A percentile compares a stretch with the other conserved stretches of the same genome.
These are phyloP conservation scores for Synergus itoensis DNA, from an alignment of 2,888 invertebrate genomes.

Conservation along the genomic window DNA sequence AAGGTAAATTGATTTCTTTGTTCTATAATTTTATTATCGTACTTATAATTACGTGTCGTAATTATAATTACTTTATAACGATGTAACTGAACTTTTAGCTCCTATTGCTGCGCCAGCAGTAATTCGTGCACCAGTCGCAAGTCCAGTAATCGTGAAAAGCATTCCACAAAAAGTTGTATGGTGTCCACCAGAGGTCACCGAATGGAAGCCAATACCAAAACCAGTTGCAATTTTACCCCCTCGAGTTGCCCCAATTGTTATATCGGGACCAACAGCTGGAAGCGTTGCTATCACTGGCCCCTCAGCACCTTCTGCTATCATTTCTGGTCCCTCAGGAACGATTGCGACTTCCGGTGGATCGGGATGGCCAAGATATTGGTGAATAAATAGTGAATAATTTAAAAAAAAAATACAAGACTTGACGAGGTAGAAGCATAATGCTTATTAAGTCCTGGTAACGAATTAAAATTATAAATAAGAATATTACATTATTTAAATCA, in stretches of 20 bases:
- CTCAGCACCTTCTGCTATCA: slow-evolving; percentile 52
- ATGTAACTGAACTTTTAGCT: background rate
- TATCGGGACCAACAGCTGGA: slow-evolving; percentile 58
- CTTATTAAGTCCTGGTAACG: background rate
- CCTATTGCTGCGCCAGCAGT: slow-evolving; percentile 19
- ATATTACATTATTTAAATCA: background rate
- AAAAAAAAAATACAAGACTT: background rate
- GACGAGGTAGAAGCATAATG: background rate
- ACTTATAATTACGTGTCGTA: too few species aligned
- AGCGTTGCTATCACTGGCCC: slow-evolving; percentile 57
- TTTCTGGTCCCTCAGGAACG: slow-evolving; percentile 61
- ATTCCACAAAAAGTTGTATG: slow-evolving; percentile 47
- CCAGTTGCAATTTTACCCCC: slow-evolving; percentile 41
- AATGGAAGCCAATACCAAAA: slow-evolving; percentile 48
- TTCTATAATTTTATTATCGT: background rate
- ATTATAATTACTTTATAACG: background rate
- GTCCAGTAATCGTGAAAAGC: slow-evolving; percentile 54
- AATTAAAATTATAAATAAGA: background rate
- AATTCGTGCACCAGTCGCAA: slow-evolving; percentile 50
- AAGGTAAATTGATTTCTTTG: slow-evolving; percentile 43
- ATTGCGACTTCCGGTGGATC: slow-evolving; percentile 56
- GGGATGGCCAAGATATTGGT: slow-evolving; percentile 56
- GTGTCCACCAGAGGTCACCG: slow-evolving; percentile 52
- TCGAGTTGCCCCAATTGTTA: slow-evolving; percentile 47
- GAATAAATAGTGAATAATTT: slow-evolving; percentile 42